phyloP scores from a whole-genome alignment of 2,113 vertebrate species.

The Xenopus borealis region DNA sequence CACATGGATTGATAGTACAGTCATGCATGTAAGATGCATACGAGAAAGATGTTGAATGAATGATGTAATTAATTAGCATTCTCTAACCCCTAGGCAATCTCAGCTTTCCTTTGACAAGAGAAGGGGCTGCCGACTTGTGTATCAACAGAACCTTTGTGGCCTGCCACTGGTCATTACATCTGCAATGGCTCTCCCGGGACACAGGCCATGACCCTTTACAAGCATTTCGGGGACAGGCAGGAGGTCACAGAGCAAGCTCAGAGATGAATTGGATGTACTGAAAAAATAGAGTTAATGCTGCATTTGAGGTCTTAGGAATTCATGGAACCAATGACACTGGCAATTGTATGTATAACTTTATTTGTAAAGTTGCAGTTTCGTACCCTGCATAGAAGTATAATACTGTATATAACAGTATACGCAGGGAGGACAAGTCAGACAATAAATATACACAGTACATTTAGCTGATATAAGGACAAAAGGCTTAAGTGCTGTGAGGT shows the following conservation, averaged over 20 bases:
- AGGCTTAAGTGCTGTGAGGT: too few relatives aligned
- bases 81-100: conserved; percentile 48
- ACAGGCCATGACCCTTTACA: conserved; percentile 21
- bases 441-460: too few relatives aligned
- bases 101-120: conserved; percentile 34
- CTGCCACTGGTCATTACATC: conserved; percentile 29
- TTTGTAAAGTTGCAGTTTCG: too few relatives aligned
- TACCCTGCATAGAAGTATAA: too few relatives aligned
- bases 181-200: conserved; percentile 35
- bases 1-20: too few relatives aligned
- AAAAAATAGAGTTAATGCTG: neutral
- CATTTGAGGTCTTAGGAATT: neutral
- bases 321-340: too few relatives aligned
- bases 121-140: conserved; percentile 47
- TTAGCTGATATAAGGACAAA: too few relatives aligned
- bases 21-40: too few relatives aligned
- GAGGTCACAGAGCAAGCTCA: conserved; percentile 31
- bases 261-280: conserved; percentile 16
- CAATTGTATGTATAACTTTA: too few relatives aligned
- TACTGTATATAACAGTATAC: too few relatives aligned
- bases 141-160: conserved; percentile 31
- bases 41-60: neutral
- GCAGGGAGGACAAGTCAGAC: too few relatives aligned
- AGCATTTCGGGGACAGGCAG: conserved; percentile 20
- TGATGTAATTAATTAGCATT: conserved; percentile 52